Percentiles rank a stretch among this genome's conserved stretches.
phyloP scores from a whole-genome alignment of 2,797 vertebrate genomes.

The Sparus aurata region DNA sequence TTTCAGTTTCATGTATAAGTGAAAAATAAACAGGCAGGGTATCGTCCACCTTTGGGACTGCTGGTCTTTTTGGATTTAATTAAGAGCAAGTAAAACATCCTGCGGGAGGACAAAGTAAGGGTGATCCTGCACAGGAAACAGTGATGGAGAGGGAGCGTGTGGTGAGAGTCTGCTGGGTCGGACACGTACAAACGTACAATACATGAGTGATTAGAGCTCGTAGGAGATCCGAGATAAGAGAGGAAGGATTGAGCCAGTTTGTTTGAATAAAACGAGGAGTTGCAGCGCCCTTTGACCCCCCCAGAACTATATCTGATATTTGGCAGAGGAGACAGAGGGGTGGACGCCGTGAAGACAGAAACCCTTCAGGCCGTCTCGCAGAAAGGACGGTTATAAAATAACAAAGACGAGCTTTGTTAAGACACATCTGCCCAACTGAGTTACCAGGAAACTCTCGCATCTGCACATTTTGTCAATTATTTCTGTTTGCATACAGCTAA shows the following conservation, averaged over 20 bases:
- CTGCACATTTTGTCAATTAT: not conserved
- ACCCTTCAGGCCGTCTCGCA: slow-evolving; percentile 6
- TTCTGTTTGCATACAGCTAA: not conserved
- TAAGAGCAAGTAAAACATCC: slow-evolving; percentile 39
- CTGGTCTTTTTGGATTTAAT: slow-evolving; percentile 55
- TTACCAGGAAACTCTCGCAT: slow-evolving; percentile 3
- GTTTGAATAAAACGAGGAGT: not conserved
- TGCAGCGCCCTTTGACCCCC: slow-evolving; percentile 25
- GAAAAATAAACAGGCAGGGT: slow-evolving; percentile 47
- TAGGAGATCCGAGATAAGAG: not conserved
- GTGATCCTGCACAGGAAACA: slow-evolving; percentile 22
- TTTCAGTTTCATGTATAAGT: slow-evolving; percentile 58
- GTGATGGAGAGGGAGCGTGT: not conserved
- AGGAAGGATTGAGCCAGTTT: not conserved
- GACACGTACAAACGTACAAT: slow-evolving; percentile 9
- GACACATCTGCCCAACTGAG: not conserved
- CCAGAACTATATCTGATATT: slow-evolving; percentile 24
- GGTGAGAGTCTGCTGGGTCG: not conserved
- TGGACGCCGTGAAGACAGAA: not conserved
- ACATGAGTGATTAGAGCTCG: not conserved
- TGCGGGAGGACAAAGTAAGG: slow-evolving; percentile 17
- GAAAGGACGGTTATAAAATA: not conserved
- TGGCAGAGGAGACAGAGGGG: not conserved
- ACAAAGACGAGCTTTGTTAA: not conserved
- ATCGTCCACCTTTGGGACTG: slow-evolving; percentile 36